Percentiles rank a stretch among this genome's conserved stretches.
Evolutionary conservation across 2,888 invertebrate genomes (phyloP).

Genomic region (Rhingia rostrata): DNA sequence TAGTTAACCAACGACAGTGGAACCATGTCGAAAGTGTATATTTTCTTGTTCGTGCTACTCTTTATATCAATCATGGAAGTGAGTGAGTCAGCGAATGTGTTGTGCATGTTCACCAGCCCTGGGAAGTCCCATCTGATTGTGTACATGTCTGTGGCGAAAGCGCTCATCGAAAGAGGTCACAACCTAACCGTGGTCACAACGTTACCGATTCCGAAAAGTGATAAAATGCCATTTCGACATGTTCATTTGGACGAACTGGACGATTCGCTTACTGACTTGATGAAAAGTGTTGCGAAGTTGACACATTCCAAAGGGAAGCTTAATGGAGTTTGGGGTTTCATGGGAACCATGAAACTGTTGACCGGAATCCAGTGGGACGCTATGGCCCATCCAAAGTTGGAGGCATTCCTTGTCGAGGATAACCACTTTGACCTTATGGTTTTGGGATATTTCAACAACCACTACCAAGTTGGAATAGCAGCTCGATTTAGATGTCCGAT

Average conservation of each 20-base stretch:
- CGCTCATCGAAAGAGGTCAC: slow-evolving; percentile 80
- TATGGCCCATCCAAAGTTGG: slow-evolving; percentile 37
- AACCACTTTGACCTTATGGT: slow-evolving; percentile 60
- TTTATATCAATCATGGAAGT: not conserved
- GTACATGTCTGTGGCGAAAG: slow-evolving; percentile 79
- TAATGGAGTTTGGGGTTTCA: not conserved
- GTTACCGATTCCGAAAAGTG: slow-evolving; percentile 41
- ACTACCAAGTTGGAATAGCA: slow-evolving; percentile 75
- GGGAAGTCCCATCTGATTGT: slow-evolving; percentile 81
- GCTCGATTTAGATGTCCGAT: slow-evolving; percentile 76
- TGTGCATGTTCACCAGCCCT: slow-evolving; percentile 81
- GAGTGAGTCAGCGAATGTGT: slow-evolving; percentile 78
- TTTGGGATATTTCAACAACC: slow-evolving; percentile 71
- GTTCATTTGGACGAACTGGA: not conserved
- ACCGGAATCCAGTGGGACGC: slow-evolving; percentile 28
- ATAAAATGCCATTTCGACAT: slow-evolving; percentile 6
- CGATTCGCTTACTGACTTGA: not conserved
- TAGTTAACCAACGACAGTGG: not conserved
- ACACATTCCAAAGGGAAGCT: not conserved
- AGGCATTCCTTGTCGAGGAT: slow-evolving; percentile 62
- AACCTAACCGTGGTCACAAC: slow-evolving; percentile 80
- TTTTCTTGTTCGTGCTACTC: not conserved
- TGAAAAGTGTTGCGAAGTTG: slow-evolving; percentile 9
- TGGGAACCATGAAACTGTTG: slow-evolving; percentile 14
- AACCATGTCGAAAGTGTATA: slow-evolving; percentile 2